These are phyloP conservation scores for Cuculus canorus DNA, from an alignment of 2,797 vertebrate genomes.

Conservation along the genomic window DNA sequence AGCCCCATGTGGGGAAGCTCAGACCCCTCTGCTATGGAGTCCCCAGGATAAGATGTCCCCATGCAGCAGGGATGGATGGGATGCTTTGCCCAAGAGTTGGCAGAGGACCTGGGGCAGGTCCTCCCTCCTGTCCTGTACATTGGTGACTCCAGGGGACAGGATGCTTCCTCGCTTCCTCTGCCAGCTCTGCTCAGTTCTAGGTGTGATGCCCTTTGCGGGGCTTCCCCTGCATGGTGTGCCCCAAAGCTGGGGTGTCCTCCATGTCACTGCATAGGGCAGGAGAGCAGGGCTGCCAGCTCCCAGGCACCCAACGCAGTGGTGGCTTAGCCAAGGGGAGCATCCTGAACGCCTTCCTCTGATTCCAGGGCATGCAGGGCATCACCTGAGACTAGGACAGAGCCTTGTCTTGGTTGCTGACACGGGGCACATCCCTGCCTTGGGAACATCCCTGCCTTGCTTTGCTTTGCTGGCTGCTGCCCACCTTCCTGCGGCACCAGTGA, in stretches of 20 bases:
- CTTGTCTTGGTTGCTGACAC: neutral
- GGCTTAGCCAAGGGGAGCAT: neutral
- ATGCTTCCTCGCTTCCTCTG: neutral
- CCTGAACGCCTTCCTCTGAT: neutral
- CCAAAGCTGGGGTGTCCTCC: neutral
- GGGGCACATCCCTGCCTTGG: neutral
- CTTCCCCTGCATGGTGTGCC: neutral
- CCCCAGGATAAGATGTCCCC: neutral
- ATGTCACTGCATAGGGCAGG: neutral
- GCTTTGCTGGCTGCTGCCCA: neutral
- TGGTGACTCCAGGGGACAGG: neutral
- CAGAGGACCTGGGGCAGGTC: neutral
- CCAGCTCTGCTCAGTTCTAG: neutral
- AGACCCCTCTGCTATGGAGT: rapidly evolving
- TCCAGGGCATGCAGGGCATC: neutral
- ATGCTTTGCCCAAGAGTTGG: neutral
- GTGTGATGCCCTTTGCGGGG: neutral
- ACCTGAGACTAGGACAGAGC: neutral
- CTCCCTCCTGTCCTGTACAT: rapidly evolving
- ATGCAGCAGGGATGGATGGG: neutral
- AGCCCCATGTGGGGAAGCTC: neutral
- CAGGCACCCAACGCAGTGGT: neutral
- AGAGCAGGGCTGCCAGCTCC: neutral
- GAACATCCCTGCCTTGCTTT: neutral
- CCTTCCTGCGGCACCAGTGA: rapidly evolving